Evolutionary conservation across 1,140 invertebrate species (phyloP), one percentile per base, ranked within the genome.

Genomic region (Bombyx mandarina): DNA sequence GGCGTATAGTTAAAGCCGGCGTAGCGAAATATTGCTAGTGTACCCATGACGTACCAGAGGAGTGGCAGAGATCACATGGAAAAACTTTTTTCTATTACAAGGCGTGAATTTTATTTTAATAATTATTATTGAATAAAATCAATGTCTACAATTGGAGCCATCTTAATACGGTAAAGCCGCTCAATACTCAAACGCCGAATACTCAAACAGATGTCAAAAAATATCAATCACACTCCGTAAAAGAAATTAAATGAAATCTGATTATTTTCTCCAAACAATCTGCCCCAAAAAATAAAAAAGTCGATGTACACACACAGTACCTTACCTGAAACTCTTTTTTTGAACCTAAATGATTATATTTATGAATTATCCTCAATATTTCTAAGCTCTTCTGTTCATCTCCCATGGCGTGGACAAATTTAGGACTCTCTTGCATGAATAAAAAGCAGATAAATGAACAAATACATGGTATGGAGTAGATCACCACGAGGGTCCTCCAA

Each of bases 351-450:
- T 71, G 51, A 49, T 77, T 77, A 2, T 75, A 26, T 45, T 57
- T 70, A 22, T 82, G 66, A 2, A 80, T 80, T 3, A 22, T 61
- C 43, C 58, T 77, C 53, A 82, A 61, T 26, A 75, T 67, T 6
- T 69, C 54, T 45, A 79, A 7, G 9, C 76, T 72, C 47, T 66
- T 61, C 0, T 53, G 22, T n/a, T 77, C 73, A 35, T 66, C 58
- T 7, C 77, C 79, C 45, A 75, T 73, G 0, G 63, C 43, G 54
- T 66, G 71, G 0, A 70, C 47, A 52, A 73, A 83, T 54, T 83
- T 83, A 6, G 80, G 80, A 45, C 80, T 83, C 57, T 83, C 80
- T 51, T 69, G 59, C 68, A 82, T 72, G 48, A 71, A 72, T 9
- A 49, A 65, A 35, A 80, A 12, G 58, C 69, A 71, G 0, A 67